Evolutionary conservation across 1,140 invertebrate genomes (phyloP).

Genomic region (Trichonephila inaurata): DNA sequence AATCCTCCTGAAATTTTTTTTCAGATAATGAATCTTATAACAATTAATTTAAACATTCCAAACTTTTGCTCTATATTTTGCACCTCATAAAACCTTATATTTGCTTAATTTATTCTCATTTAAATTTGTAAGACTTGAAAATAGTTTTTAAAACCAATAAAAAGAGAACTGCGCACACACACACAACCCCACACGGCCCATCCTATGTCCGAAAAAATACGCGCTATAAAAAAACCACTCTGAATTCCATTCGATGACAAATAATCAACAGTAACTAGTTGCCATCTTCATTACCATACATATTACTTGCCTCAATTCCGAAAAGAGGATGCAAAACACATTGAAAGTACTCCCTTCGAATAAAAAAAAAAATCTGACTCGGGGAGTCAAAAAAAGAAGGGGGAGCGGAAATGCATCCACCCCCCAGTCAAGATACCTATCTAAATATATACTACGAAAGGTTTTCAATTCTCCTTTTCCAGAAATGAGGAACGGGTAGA

Average conservation of each 20-base stretch:
- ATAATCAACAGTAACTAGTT: constrained; percentile 38
- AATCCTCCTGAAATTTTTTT: no score
- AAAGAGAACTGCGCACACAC: not conserved
- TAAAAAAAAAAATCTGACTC: not conserved
- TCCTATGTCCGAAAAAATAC: no score
- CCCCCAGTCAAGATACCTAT: constrained; percentile 32
- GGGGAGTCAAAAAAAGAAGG: not conserved
- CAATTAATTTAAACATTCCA: no score
- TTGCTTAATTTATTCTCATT: not conserved
- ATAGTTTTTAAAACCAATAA: not conserved
- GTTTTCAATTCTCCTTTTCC: constrained; percentile 1
- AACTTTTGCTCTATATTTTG: no score
- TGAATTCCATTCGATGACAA: not conserved
- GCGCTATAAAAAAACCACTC: not conserved
- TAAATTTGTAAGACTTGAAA: not conserved
- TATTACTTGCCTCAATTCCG: constrained; percentile 13
- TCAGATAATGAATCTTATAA: no score
- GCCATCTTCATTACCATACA: constrained; percentile 21
- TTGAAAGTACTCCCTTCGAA: not conserved
- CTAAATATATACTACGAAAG: constrained; percentile 38
- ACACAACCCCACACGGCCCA: not conserved
- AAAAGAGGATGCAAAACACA: constrained; percentile 32
- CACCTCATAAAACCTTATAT: not conserved
- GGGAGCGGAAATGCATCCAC: not conserved
- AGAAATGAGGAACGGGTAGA: constrained; percentile 24